A percentile compares a stretch with the other conserved stretches of the same genome.
phyloP scores from a whole-genome alignment of 2,888 invertebrate genomes.

The Drosophila quinaria region DNA sequence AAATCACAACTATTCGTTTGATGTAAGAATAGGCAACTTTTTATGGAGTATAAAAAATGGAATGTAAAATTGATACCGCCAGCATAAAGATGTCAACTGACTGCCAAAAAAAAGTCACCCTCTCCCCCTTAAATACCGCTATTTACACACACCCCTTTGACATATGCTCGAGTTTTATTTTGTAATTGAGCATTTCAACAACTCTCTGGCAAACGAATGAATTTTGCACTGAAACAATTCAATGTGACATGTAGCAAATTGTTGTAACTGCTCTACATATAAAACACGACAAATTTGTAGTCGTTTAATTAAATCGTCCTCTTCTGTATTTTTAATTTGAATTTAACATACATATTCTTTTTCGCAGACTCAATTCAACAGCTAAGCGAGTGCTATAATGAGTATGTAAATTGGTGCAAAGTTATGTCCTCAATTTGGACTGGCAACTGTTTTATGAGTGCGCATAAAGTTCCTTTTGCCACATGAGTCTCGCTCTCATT shows the following conservation, averaged over 20 bases:
- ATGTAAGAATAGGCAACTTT: neutral
- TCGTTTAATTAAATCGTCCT: constrained; percentile 63
- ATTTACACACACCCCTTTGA: constrained; percentile 22
- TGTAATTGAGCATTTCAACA: constrained; percentile 56
- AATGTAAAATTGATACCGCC: neutral
- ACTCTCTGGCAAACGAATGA: constrained; percentile 53
- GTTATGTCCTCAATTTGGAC: constrained; percentile 72
- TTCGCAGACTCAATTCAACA: constrained; percentile 21
- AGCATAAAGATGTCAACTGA: neutral
- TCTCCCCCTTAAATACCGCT: neutral
- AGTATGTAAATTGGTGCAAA: constrained; percentile 78
- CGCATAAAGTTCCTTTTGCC: constrained; percentile 69
- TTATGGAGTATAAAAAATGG: neutral
- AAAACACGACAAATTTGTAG: constrained; percentile 41
- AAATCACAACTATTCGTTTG: neutral
- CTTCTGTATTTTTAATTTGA: constrained; percentile 41
- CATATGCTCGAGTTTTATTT: constrained; percentile 39
- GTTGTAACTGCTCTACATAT: constrained; percentile 29
- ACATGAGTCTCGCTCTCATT: constrained; percentile 71
- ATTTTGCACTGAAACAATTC: constrained; percentile 35
- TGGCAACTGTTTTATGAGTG: constrained; percentile 63
- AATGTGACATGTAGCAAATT: constrained; percentile 50
- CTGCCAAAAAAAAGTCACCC: constrained; percentile 2
- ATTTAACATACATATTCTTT: constrained; percentile 21
- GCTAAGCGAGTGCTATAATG: constrained; percentile 66